Evolutionary conservation across 2,797 vertebrate species (phyloP).

Genomic region (Artibeus jamaicensis): DNA sequence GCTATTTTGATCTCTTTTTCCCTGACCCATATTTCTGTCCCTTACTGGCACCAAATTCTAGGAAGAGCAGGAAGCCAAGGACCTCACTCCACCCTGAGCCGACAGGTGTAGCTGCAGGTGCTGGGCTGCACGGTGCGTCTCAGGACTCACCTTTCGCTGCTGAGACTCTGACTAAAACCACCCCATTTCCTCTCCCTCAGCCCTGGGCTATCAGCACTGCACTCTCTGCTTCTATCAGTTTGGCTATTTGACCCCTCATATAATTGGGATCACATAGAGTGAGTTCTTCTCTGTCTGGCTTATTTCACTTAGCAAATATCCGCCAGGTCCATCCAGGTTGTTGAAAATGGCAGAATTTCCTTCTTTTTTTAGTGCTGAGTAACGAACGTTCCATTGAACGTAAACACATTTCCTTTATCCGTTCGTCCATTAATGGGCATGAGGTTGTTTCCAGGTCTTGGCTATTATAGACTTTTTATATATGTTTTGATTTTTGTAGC

Average conservation of each 20-base stretch:
- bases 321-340: not conserved
- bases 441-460: not conserved
- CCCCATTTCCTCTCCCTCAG: fast-evolving
- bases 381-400: not conserved
- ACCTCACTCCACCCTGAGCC: not conserved
- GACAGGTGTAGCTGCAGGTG: not conserved
- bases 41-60: not conserved
- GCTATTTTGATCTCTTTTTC: not conserved
- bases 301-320: not conserved
- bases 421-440: not conserved
- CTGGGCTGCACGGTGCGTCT: not conserved
- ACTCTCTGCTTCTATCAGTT: not conserved
- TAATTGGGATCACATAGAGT: not conserved
- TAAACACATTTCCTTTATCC: not conserved
- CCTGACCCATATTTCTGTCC: not conserved
- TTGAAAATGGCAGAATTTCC: not conserved
- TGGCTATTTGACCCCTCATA: not conserved
- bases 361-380: not conserved
- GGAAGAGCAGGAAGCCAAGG: not conserved
- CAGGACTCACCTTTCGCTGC: not conserved
- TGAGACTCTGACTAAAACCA: not conserved
- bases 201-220: not conserved
- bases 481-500: not conserved
- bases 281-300: not conserved
- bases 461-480: not conserved